A percentile compares a stretch with the other conserved stretches of the same genome.
Conservation (phyloP, 1,140 invertebrate genomes). For the Tetramorium alpestre region DNA sequence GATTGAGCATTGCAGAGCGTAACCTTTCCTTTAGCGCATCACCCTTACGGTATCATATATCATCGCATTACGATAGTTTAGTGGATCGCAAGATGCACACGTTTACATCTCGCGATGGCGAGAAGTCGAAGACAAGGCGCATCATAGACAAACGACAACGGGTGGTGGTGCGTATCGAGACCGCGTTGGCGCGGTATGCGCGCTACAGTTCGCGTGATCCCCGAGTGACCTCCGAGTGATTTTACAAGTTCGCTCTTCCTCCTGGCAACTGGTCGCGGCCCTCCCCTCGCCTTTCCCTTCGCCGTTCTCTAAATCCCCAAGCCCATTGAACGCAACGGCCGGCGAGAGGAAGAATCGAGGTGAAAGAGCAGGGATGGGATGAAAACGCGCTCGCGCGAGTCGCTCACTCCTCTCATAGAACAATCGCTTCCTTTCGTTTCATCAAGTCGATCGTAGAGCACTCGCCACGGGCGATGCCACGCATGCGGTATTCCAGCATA, state of each 20-base stretch:
- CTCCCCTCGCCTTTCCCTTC: slow-evolving; percentile 19
- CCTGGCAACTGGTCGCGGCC: slow-evolving; percentile 32
- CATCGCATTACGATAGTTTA: slow-evolving; percentile 19
- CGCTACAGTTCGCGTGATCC: slow-evolving; percentile 48
- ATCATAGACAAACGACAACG: slow-evolving; percentile 38
- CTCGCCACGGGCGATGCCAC: slow-evolving; percentile 57
- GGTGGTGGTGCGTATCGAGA: slow-evolving; percentile 52
- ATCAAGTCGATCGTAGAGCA: slow-evolving; percentile 52
- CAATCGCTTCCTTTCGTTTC: slow-evolving; percentile 72
- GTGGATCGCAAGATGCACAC: slow-evolving; percentile 4
- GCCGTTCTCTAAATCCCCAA: slow-evolving; percentile 32
- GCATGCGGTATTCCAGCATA: slow-evolving; percentile 20
- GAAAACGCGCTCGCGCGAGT: slow-evolving; percentile 46
- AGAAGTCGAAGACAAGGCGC: slow-evolving; percentile 43
- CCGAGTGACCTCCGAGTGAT: slow-evolving; percentile 56
- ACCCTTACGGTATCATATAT: not conserved
- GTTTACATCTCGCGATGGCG: slow-evolving; percentile 13
- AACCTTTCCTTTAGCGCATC: not conserved
- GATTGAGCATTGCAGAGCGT: not conserved
- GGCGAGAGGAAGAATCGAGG: slow-evolving; percentile 29
- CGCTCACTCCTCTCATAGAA: slow-evolving; percentile 67
- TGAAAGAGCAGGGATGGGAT: slow-evolving; percentile 41
- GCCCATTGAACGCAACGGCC: slow-evolving; percentile 10
- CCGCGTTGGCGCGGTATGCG: slow-evolving; percentile 39
- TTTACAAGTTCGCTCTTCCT: slow-evolving; percentile 60